Conservation (phyloP, 1,140 invertebrate species). For the Heliconius eleuchia region DNA sequence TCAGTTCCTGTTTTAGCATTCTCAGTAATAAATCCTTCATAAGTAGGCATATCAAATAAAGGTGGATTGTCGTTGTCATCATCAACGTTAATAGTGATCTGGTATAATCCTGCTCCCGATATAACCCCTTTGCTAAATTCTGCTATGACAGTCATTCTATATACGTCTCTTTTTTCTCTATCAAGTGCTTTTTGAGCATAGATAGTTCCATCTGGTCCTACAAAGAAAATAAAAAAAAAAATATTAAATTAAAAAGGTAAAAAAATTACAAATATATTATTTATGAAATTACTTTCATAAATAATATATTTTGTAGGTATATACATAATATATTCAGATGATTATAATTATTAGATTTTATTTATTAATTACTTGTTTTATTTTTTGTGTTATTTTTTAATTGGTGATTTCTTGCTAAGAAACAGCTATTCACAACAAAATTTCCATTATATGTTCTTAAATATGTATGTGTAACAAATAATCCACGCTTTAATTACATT, state of each 20-base stretch:
- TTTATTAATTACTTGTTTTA: too few species aligned
- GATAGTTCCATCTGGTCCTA: conserved; percentile 87
- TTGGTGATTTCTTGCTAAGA: too few species aligned
- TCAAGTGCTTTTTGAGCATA: conserved; percentile 89
- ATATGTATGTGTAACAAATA: too few species aligned
- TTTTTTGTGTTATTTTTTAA: too few species aligned
- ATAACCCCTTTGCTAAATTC: conserved; percentile 86
- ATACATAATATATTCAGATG: too few species aligned
- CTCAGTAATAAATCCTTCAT: conserved; percentile 90
- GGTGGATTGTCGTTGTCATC: conserved; percentile 97
- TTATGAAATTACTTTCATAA: too few species aligned
- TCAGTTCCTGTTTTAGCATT: conserved; percentile 88
- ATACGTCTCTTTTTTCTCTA: conserved; percentile 87
- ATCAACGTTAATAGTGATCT: conserved; percentile 89
- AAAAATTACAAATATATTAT: too few species aligned
- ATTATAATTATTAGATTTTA: too few species aligned
- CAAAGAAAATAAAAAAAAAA: conserved; percentile 18
- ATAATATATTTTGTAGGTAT: neutral
- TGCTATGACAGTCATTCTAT: conserved; percentile 90
- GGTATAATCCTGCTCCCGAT: conserved; percentile 87
- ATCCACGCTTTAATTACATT: too few species aligned
- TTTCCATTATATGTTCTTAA: too few species aligned
- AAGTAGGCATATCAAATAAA: conserved; percentile 86
- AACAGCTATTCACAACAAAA: too few species aligned
- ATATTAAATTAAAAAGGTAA: too few species aligned